Percentiles rank a stretch among this genome's conserved stretches.
phyloP scores from a whole-genome alignment of 2,888 invertebrate genomes.

The Scaptomyza reducta region DNA sequence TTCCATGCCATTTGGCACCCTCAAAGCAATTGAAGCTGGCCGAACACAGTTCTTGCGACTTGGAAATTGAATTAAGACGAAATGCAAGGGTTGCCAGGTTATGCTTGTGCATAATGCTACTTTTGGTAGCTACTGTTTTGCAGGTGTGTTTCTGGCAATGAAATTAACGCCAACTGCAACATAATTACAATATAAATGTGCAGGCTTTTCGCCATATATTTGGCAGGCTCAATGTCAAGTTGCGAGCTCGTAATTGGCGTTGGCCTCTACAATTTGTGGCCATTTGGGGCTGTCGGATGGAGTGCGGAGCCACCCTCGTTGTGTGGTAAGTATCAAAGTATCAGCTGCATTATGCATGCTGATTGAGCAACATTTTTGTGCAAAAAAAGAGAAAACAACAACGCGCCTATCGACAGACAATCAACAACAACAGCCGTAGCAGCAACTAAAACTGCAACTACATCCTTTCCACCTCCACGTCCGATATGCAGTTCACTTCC shows the following conservation, averaged over 20 bases:
- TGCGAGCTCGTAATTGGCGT: slow-evolving; percentile 65
- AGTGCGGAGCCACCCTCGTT: slow-evolving; percentile 72
- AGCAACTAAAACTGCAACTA: slow-evolving; percentile 56
- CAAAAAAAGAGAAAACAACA: slow-evolving; percentile 80
- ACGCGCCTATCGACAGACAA: slow-evolving; percentile 74
- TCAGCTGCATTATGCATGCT: slow-evolving; percentile 77
- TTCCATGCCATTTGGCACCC: slow-evolving; percentile 77
- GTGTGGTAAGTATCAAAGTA: slow-evolving; percentile 44
- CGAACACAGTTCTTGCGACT: slow-evolving; percentile 60
- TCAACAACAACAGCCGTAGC: slow-evolving; percentile 66
- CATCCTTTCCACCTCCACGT: slow-evolving; percentile 80
- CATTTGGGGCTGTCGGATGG: slow-evolving; percentile 26
- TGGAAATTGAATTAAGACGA: slow-evolving; percentile 80
- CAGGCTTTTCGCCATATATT: slow-evolving; percentile 52
- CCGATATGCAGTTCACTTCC: slow-evolving; percentile 78
- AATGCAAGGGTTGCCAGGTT: slow-evolving; percentile 42
- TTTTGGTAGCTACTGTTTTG: slow-evolving; percentile 59
- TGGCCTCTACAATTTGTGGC: slow-evolving; percentile 53
- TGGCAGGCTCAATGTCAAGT: slow-evolving; percentile 70
- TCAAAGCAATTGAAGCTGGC: slow-evolving; percentile 60
- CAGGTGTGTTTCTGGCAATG: slow-evolving; percentile 58
- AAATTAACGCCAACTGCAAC: slow-evolving; percentile 73
- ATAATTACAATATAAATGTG: slow-evolving; percentile 78
- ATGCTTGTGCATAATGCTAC: slow-evolving; percentile 29
- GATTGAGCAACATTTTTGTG: slow-evolving; percentile 80